These are phyloP conservation scores for Scylla paramamosain DNA, from an alignment of 1,140 invertebrate species.

Conservation along the genomic window DNA sequence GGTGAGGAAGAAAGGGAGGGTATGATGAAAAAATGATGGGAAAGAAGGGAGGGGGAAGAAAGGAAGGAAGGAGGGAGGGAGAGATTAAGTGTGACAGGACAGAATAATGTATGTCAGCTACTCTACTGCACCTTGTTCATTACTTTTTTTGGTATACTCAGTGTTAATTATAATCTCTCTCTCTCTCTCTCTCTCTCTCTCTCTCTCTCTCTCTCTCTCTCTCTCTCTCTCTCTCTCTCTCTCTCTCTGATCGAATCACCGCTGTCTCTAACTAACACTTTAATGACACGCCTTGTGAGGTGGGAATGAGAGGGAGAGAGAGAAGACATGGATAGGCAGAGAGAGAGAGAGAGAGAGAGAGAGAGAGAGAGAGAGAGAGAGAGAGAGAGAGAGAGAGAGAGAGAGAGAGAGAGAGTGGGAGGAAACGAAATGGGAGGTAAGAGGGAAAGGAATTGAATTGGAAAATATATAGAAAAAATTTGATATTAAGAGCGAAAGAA, in stretches of 20 bases:
- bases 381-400: background rate
- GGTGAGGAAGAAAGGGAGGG: background rate
- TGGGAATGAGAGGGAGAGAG: background rate
- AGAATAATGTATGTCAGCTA: background rate
- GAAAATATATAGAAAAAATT: no score
- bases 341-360: background rate
- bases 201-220: conserved; percentile 25
- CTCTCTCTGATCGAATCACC: background rate
- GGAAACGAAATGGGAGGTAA: no score
- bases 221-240: no score
- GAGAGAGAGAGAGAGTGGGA: background rate
- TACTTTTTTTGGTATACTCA: background rate
- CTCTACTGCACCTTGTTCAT: background rate
- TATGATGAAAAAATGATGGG: background rate
- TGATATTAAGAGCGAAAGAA: no score
- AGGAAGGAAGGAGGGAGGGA: background rate
- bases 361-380: background rate
- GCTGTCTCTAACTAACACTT: background rate
- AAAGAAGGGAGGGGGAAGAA: background rate
- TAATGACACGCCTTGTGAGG: background rate
- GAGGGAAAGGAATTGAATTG: no score
- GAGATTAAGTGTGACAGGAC: background rate
- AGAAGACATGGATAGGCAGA: background rate
- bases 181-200: conserved; percentile 52
- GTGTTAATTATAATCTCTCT: background rate